Conservation (phyloP, 2,888 invertebrate species). For the Synanthedon myopaeformis region DNA sequence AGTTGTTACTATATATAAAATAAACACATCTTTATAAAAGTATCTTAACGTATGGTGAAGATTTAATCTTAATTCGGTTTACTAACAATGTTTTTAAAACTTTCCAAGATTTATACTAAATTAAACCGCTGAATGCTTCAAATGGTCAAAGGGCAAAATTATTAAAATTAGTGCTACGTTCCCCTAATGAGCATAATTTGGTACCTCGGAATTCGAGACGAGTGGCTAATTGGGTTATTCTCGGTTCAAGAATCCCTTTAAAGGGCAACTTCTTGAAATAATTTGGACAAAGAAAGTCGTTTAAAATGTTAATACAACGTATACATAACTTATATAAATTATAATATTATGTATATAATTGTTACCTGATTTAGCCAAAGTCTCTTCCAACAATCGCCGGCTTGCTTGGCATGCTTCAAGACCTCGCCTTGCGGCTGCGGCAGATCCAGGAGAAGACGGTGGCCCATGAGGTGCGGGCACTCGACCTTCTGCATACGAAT, state of each 20-base stretch:
- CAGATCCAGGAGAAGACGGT: conserved; percentile 53
- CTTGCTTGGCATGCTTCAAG: conserved; percentile 67
- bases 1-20: too few species aligned
- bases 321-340: too few species aligned
- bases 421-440: conserved; percentile 37
- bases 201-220: conserved; percentile 9
- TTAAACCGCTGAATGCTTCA: neutral
- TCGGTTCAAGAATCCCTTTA: conserved; percentile 24
- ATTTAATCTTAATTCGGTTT: too few species aligned
- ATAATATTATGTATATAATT: too few species aligned
- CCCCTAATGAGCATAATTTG: conserved; percentile 4
- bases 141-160: conserved; percentile 4
- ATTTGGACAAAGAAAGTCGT: too few species aligned
- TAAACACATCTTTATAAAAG: too few species aligned
- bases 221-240: conserved; percentile 20
- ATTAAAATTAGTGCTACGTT: conserved; percentile 12
- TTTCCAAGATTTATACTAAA: conserved; percentile 4
- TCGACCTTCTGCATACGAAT: conserved; percentile 47
- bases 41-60: too few species aligned
- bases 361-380: conserved; percentile 68
- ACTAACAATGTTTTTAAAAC: neutral
- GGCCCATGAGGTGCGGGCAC: conserved; percentile 55
- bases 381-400: conserved; percentile 77
- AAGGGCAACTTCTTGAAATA: conserved; percentile 6
- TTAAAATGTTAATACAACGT: too few species aligned